Evolutionary conservation across 2,113 vertebrate genomes (phyloP), one percentile per base, ranked within the genome.

Genomic region (Lepisosteus oculatus): DNA sequence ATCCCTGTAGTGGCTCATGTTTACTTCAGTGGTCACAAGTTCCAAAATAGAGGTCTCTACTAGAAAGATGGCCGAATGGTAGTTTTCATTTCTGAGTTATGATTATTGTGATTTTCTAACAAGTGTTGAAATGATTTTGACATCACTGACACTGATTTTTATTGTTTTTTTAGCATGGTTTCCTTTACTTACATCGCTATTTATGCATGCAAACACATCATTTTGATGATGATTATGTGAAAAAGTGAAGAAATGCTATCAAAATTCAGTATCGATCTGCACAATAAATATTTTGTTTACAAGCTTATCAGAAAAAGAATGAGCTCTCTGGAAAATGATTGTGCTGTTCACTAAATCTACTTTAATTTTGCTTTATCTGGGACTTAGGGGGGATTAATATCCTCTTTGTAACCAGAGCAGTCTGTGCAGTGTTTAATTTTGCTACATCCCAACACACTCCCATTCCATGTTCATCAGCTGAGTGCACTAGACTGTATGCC

Each of bases 301-400:
- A 57, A 44, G 55, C 15, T 62, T 56, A 51, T 14, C 57, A 73
- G 45, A 43, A 41, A 54, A 67, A 43, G 64, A 61, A 72, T 59
- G 59, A 17, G 11, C 43, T 29, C 15, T 51, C 41, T 61, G 15
- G 44, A 70, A 78, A 83, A 72, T 29, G 56, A 73, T 14, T 72
- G 56, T 70, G 65, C 45, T 85, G 77, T 81, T 82, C 76, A 85
- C 78, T 77, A 69, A 81, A 67, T 74, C 72, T 83, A 75, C 54
- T 81, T 73, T 78, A 80, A 55, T 77, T 81, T 83, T 77, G 55
- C 77, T 74, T 83, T 83, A 87, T 67, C 69, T 81, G 74, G 62
- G 76, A 86, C 84, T 82, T 43, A 55, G 41, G 12, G 45, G 45
- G 66, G 41, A 64, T 73, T 71, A 74, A 74, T 68, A 72, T 59